Conservation (phyloP, 2,888 invertebrate genomes). For the Leptinotarsa tumamoca region DNA sequence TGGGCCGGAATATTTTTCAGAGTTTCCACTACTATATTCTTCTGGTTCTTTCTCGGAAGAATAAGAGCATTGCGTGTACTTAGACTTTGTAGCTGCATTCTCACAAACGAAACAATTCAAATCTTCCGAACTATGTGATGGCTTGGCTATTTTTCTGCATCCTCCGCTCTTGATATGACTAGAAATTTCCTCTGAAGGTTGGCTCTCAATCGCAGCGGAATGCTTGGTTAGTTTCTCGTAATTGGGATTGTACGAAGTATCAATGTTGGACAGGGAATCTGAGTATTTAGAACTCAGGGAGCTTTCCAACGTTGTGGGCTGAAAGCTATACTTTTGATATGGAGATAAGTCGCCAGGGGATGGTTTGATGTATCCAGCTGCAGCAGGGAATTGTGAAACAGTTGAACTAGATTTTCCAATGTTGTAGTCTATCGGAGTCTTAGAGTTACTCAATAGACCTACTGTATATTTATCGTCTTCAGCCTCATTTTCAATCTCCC, state of each 20-base stretch:
- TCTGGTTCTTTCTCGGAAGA: slow-evolving; percentile 67
- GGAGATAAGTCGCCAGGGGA: slow-evolving; percentile 50
- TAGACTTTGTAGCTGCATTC: slow-evolving; percentile 69
- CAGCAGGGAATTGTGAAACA: slow-evolving; percentile 54
- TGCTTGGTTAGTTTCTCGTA: slow-evolving; percentile 61
- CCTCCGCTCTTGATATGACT: slow-evolving; percentile 62
- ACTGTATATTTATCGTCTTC: slow-evolving; percentile 32
- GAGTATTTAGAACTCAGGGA: slow-evolving; percentile 53
- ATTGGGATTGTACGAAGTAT: slow-evolving; percentile 55
- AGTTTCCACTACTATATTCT: slow-evolving; percentile 62
- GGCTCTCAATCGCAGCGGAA: slow-evolving; percentile 41
- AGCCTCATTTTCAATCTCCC: slow-evolving; percentile 46
- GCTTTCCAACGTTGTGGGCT: slow-evolving; percentile 38
- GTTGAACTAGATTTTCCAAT: slow-evolving; percentile 57
- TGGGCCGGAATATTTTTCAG: slow-evolving; percentile 59
- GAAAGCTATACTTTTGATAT: slow-evolving; percentile 62
- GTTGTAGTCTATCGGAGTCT: slow-evolving; percentile 52
- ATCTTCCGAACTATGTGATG: slow-evolving; percentile 65
- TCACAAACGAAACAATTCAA: slow-evolving; percentile 71
- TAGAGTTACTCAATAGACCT: slow-evolving; percentile 34
- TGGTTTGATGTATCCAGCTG: slow-evolving; percentile 43
- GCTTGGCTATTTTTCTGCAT: slow-evolving; percentile 72
- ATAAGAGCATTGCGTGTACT: slow-evolving; percentile 72
- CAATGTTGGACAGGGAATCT: slow-evolving; percentile 48
- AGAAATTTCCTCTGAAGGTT: slow-evolving; percentile 53